Base-by-base conservation (phyloP, 1,140 invertebrate species). In the Ladona fulva region DNA sequence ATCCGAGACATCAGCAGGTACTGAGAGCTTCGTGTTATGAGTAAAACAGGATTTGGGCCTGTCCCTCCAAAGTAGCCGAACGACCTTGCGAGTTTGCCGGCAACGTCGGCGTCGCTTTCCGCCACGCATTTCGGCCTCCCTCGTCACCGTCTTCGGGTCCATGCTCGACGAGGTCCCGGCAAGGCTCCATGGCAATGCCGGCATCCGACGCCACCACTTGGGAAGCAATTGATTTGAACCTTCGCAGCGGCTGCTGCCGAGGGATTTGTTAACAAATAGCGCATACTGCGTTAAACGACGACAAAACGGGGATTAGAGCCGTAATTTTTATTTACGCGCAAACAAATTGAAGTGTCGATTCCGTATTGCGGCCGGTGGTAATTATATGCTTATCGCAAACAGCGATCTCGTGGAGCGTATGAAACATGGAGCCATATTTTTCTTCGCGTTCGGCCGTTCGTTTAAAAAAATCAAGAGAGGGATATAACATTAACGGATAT, bases 341-440 rank as follows among this genome's bases (percentile, higher is more conserved):
- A 66, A 66, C 52, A 66, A 66, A 66, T 66, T 66, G 52, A 66
- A 66, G 52, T 66, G 52, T 66, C 52, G 52, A 66, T 66, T 66
- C 52, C 52, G 3, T 12, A 66, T 66, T 66, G 52, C 52, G 52
- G 52, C 52, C 16, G 3, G 5, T 16, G 52, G 52, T 66, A 66
- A 66, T 66, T 66, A 66, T 66, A 66, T 66, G 52, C 16, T 66
- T 66, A 66, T 66, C 52, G 52, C 16, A 12, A 66, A 66, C 52
- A 6, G 14, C 52, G 16, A 66, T 66, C 52, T 66, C 52, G 14
- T 12, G n/a, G 52, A 66, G 52, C 52, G 52, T 66, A 66, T 66
- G 52, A 66, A 66, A 22, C n/a, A 66, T 66, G 1, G 52, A 16
- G n/a, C 52, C 52, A 66, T 66, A 66, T 66, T 66, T 66, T 66